Evolutionary conservation across 1,140 invertebrate species (phyloP), one percentile per base, ranked within the genome.

Genomic region (Yoshiicerus persimilis): DNA sequence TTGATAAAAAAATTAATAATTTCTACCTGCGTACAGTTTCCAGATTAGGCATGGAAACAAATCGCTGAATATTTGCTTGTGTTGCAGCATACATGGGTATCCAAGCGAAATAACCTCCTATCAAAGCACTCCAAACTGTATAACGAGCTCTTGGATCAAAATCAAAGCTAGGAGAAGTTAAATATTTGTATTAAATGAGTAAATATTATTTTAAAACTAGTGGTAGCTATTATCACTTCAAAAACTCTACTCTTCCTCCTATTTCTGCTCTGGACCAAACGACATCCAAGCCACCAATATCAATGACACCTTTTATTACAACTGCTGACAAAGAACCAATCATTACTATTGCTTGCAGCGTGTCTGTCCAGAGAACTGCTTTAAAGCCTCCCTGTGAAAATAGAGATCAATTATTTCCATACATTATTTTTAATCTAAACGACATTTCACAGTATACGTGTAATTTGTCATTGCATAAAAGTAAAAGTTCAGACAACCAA

Each of bases 31-130:
- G 47, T 3, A n/a, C 25, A 41, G 34, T 70, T 62, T 62, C 20
- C 23, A 86, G 80, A 83, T 47, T 34, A 5, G 89, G 87, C 39
- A 89, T 39, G 4, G 89, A 88, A 27, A 84, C 32, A 84, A 87
- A 90, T 77, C 90, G 66, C 64, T 88, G 85, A 88, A 90, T 84
- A 47, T 97, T 97, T 0, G 97, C 96, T 92, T 99, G 98, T 92
- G 98, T 98, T 27, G 97, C 96, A 89, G 96, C 97, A 92, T 97
- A 98, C 92, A 98, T 95, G 2, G 97, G 96, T 2, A 97, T 93
- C 96, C 97, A 98, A 66, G 97, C 97, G 90, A 98, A 96, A 47
- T 96, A 95, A 0, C 97, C 97, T 16, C 97, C 97, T 89, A 98
- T 93, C 1, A 96, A 94, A n/a, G 98, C 94, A 2, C 96, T 96